Base-by-base conservation (phyloP, 1,140 invertebrate species). In the Aphidius ervi region DNA sequence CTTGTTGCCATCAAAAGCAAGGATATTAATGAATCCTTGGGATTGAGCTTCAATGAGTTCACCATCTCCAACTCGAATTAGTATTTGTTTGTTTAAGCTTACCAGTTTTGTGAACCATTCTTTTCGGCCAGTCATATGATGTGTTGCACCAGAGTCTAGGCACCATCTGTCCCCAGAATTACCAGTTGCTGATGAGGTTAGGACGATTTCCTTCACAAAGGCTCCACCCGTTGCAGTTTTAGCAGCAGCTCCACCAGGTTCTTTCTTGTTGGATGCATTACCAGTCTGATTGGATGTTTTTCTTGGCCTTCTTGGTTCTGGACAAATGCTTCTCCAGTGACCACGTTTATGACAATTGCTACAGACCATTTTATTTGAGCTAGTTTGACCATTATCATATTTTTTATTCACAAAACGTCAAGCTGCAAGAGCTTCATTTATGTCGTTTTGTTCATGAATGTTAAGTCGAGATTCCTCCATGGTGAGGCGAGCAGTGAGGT, bases 101-200 rank as follows among this genome's bases (percentile, higher is more conserved):
- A n/a, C 41, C 23, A 57, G 56, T 8, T 61, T 40, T 10, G 41
- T 46, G 10, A 66, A 56, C 59, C 61, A 67, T 9, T 61, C 48
- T 23, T 49, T 49, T 5, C 48, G 23, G 6, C 43, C 57, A 53
- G 6, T 46, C 42, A 23, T 31, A 54, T 23, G 55, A 61, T 59
- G 72, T 64, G 58, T 73, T 70, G 72, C 68, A 9, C 68, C 71
- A 4, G 66, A 68, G 56, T 73, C 67, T 16, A 71, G 63, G 49
- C 69, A 73, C 68, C 16, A 16, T 16, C 16, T 16, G 16, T 16
- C 16, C 16, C 16, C 16, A 16, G 16, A 1, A 16, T 16, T 20
- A 37, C 10, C 16, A 50, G 48, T 50, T 23, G 23, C 48, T 23
- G n/a, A 23, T 50, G 45, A 31, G 48, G 23, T 31, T 20, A 31